Evolutionary conservation across 2,888 invertebrate species (phyloP).

Genomic region (Sinotaia quadrata): DNA sequence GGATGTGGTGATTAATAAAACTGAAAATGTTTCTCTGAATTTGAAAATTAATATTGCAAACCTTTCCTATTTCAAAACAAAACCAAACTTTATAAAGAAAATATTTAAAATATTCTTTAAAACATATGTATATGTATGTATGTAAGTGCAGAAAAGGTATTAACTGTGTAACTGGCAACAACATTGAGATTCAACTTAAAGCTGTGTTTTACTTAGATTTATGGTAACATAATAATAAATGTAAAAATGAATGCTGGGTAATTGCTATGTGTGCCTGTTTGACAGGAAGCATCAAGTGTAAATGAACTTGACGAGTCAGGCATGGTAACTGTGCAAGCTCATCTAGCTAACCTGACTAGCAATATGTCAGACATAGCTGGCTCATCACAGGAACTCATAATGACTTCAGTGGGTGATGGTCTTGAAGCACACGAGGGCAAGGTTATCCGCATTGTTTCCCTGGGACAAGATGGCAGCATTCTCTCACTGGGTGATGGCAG

Average conservation of each 20-base stretch:
- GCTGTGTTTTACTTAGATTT: neutral
- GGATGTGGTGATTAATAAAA: too few relatives aligned
- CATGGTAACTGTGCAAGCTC: constrained; percentile 38
- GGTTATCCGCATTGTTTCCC: constrained; percentile 55
- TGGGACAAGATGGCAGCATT: constrained; percentile 50
- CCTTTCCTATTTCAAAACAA: too few relatives aligned
- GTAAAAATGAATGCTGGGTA: neutral
- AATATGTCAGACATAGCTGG: constrained; percentile 25
- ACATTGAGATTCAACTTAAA: neutral
- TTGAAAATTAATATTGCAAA: too few relatives aligned
- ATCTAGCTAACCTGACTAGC: constrained; percentile 41
- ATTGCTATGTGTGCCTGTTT: neutral
- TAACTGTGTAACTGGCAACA: neutral
- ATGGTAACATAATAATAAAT: neutral
- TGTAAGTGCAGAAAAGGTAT: neutral
- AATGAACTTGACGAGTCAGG: constrained; percentile 23
- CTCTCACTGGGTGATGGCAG: constrained; percentile 32
- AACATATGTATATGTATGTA: neutral
- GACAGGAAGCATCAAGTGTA: constrained; percentile 16
- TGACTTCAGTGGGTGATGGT: constrained; percentile 30
- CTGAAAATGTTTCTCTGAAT: too few relatives aligned
- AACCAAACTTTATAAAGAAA: too few relatives aligned
- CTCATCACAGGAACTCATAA: constrained; percentile 36
- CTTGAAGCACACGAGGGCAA: constrained; percentile 38
- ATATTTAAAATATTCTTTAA: too few relatives aligned